Percentiles rank a stretch among this genome's conserved stretches.
phyloP scores from a whole-genome alignment of 2,888 invertebrate species.

The Apodemia duryi region DNA sequence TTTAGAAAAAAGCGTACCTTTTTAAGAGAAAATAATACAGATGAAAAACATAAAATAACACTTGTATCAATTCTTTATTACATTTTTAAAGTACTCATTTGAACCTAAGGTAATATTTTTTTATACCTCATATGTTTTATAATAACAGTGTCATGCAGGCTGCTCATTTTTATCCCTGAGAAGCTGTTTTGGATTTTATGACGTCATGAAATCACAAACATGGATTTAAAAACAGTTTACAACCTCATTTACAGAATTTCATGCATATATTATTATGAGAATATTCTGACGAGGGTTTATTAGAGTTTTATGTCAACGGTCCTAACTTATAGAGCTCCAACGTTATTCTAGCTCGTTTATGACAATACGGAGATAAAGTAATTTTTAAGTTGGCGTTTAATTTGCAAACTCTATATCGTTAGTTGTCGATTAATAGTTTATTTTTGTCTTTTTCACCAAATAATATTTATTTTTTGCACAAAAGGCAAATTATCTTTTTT shows the following conservation, averaged over 20 bases:
- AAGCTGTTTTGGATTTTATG: constrained; percentile 13
- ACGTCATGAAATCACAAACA: constrained; percentile 12
- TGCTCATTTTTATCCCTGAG: constrained; percentile 11
- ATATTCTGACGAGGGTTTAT: constrained; percentile 1
- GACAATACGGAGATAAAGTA: not conserved
- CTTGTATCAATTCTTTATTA: constrained; percentile 6
- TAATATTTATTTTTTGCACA: no score
- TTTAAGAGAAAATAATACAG: no score
- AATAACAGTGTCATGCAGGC: constrained; percentile 7
- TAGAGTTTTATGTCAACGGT: constrained; percentile 2
- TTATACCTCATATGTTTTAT: constrained; percentile 10
- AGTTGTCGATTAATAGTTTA: no score
- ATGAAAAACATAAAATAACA: constrained; percentile 1
- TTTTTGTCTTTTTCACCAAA: no score
- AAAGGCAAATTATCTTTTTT: no score
- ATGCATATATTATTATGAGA: constrained; percentile 10
- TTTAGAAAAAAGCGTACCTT: no score
- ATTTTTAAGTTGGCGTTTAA: no score
- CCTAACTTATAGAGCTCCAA: not conserved
- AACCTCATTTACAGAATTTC: constrained; percentile 11
- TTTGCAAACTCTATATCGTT: no score
- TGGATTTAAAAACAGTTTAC: constrained; percentile 13
- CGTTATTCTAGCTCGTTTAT: not conserved
- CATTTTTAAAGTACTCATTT: constrained; percentile 4
- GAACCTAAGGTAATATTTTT: constrained; percentile 8